A percentile compares a stretch with the other conserved stretches of the same genome.
These are phyloP conservation scores for Heliconius aoede DNA, from an alignment of 2,888 invertebrate genomes.

Conservation along the genomic window DNA sequence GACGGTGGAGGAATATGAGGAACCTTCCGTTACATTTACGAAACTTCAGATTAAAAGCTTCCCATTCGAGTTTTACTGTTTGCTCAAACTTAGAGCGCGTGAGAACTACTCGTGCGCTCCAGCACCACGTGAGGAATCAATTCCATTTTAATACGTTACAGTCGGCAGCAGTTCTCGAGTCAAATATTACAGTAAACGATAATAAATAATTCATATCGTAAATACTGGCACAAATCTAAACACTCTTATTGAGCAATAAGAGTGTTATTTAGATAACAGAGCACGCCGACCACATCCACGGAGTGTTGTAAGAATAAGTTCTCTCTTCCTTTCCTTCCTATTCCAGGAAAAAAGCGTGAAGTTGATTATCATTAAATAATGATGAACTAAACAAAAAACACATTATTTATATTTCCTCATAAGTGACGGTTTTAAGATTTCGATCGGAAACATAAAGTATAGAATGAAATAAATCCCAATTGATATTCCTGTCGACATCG, in stretches of 20 bases:
- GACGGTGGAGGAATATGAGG: background rate
- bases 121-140: background rate
- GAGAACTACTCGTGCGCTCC: background rate
- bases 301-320: no score
- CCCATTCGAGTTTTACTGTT: constrained; percentile 8
- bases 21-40: constrained; percentile 22
- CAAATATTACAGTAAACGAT: no score
- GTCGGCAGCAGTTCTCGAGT: no score
- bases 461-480: constrained; percentile 4
- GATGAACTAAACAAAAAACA: background rate
- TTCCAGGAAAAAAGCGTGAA: no score
- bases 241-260: background rate
- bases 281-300: background rate
- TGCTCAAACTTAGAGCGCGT: constrained; percentile 9
- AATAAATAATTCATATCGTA: no score
- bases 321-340: no score
- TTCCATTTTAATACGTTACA: background rate
- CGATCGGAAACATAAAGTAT: constrained; percentile 9
- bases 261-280: background rate
- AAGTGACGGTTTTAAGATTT: background rate
- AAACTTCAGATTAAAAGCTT: constrained; percentile 22
- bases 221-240: constrained; percentile 5
- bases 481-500: constrained; percentile 9
- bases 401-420: background rate
- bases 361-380: background rate